phyloP scores from a whole-genome alignment of 1,140 invertebrate genomes.

The Lepidurus arcticus region DNA sequence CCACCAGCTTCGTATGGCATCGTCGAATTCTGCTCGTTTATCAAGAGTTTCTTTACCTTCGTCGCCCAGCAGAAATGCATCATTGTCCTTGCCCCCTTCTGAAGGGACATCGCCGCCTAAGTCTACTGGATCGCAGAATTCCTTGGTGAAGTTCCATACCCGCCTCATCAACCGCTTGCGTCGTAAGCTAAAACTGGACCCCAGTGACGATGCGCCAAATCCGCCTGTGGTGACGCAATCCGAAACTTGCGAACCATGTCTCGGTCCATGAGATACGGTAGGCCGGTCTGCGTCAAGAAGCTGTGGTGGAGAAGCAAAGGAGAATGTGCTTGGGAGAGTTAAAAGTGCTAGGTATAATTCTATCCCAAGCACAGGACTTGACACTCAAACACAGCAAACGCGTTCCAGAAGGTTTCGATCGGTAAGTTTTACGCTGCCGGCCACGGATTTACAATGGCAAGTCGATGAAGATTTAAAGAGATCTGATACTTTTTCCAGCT shows the following conservation, averaged over 20 bases:
- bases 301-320: not conserved
- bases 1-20: not conserved
- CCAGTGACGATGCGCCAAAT: not conserved
- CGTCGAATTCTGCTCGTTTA: not conserved
- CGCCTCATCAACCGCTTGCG: not conserved
- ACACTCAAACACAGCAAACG: not conserved
- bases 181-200: not conserved
- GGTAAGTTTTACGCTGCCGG: slow-evolving; percentile 6
- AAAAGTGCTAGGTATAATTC: not conserved
- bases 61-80: not conserved
- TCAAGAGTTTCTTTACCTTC: not conserved
- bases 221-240: not conserved
- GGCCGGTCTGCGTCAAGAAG: not conserved
- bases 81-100: not conserved
- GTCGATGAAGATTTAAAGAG: not conserved
- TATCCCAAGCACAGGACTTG: not conserved
- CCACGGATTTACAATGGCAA: not conserved
- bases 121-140: not conserved
- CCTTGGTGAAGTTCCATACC: not conserved
- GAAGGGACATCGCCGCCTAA: slow-evolving; percentile 4
- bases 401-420: slow-evolving; percentile 10
- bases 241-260: not conserved
- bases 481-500: not conserved
- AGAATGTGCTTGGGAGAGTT: not conserved
- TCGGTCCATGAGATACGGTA: not conserved